Base-by-base conservation (phyloP, 2,797 vertebrate genomes). In the Peromyscus nudipes region DNA sequence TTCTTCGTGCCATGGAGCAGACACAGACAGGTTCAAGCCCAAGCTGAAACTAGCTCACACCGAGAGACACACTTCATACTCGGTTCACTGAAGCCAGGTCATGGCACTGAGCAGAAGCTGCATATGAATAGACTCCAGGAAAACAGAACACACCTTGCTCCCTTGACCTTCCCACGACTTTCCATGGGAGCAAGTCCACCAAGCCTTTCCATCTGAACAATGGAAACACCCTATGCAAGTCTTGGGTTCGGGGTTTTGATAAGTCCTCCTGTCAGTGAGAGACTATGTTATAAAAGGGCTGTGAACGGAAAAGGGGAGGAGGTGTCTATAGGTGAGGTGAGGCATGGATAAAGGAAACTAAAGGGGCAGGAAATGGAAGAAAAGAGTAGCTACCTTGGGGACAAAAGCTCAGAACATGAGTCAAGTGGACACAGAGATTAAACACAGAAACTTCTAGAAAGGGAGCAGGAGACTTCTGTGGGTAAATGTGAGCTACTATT, bases 221-320 rank as follows among this genome's bases (percentile, higher is more conserved):
- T 29, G 16, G 49, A 67, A 29, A 96, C 67, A 79, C 34, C 8
- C 46, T 40, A n/a, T 0, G n/a, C 5, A 43, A 95, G 55, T 40
- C 82, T 90, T 73, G 43, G 65, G 21, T 23, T 93, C 49, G 14
- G 31, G 67, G 27, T 57, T 55, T 21, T 40, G 90, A 69, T 55
- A 29, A 77, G 10, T 57, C 46, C 64, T 94, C 49, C 86, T 43
- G 52, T 43, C 49, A 96, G 43, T 83, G 27, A 73, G 17, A 31
- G 29, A 65, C 91, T 73, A 67, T 87, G 88, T 91, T 91, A 40
- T 27, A 55, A 94, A 91, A 91, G 25, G 37, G 8, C 43, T 46
- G 40, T 29, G 34, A 82, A 94, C 69, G 21, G n/a, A 0, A 13
- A 82, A 29, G 14, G 21, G 4, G 27, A 83, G 37, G 67, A 71